Base-by-base conservation (phyloP, 2,797 vertebrate genomes). In the Decapterus maruadsi region DNA sequence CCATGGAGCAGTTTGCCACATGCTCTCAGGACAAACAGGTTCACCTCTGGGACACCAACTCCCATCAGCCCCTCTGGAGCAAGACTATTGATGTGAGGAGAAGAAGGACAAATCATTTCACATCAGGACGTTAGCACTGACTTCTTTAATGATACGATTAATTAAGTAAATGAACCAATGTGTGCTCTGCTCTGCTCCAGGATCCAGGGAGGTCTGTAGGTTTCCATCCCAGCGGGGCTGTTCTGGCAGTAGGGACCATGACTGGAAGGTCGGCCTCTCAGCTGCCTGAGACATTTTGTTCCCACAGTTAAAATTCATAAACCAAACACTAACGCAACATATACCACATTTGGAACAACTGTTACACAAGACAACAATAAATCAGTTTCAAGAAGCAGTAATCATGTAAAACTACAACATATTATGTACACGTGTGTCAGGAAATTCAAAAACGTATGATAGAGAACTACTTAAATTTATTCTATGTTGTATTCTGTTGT, bases 61-160 rank as follows among this genome's bases (percentile, higher is more conserved):
- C 95, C 73, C 96, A 96, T 73, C 95, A 96, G 89, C 97, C 97
- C 31, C 80, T 97, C 40, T 98, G 97, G 97, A 98, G 93, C 91
- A 96, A 96, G 83, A 90, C 83, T 42, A 95, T 97, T 0, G 97
- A 98, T 94, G 97, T 97, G 63, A 77, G 59, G 19, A 4, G 8
- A 17, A 29, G 12, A 3, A 20, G 8, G 20, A 16, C 45, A 11
- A 50, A 51, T 20, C 12, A 53, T 26, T 26, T 14, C 4, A 53
- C 51, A 13, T 53, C n/a, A 48, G 45, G 45, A 48, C 11, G 1
- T 20, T 20, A 50, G 48, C 48, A 20, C 48, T 20, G 48, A 50
- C 48, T 51, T 51, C 8, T 50, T 50, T 4, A 20, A 20, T 50
- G 11, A 22, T 12, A 12, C 6, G 50, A 51, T 20, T n/a, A 4